Evolutionary conservation across 2,113 vertebrate genomes (phyloP), one percentile per base, ranked within the genome.

Genomic region (Triplophysa dalaica): DNA sequence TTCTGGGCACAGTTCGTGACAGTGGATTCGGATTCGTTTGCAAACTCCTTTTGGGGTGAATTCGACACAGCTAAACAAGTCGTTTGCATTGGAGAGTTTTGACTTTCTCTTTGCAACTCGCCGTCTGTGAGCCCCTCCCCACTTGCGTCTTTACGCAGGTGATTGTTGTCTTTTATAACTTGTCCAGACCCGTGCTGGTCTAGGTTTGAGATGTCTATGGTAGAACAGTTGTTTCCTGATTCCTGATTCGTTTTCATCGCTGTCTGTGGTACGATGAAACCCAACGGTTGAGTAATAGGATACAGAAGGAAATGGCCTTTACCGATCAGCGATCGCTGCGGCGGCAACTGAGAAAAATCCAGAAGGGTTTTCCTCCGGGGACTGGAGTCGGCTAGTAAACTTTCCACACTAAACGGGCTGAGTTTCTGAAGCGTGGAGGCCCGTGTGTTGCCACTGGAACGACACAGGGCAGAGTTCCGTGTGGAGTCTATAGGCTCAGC

Each of bases 321-420:
- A 77, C 96, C 95, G 62, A 96, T 90, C 79, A 98, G 93, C 86
- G 96, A 93, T 91, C 95, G 90, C 17, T 94, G 93, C 58, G 92
- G 88, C 73, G 93, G 90, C 90, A 96, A 90, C 87, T 93, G 92
- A 45, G 96, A 85, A 82, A 95, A 96, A 87, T 97, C 95, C 89
- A 92, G 87, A 70, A 89, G 91, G 75, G 93, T 85, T 89, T 93
- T 95, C 78, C 96, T 93, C 81, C 94, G 94, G 4, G 96, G 96
- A 60, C 95, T 94, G 13, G 95, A 93, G 91, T 96, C 96, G 68
- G 96, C 95, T 8, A 98, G 93, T 45, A 97, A 93, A 88, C 96
- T 98, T 79, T 97, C 96, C 77, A 98, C 97, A 87, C 97, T 98
- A 83, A 98, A 98, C 1, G 97, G 97, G 90, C 93, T 98, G 81